Percentiles rank a stretch among this genome's conserved stretches.
These are phyloP conservation scores for Malachius bipustulatus DNA, from an alignment of 2,888 invertebrate genomes.

Conservation along the genomic window DNA sequence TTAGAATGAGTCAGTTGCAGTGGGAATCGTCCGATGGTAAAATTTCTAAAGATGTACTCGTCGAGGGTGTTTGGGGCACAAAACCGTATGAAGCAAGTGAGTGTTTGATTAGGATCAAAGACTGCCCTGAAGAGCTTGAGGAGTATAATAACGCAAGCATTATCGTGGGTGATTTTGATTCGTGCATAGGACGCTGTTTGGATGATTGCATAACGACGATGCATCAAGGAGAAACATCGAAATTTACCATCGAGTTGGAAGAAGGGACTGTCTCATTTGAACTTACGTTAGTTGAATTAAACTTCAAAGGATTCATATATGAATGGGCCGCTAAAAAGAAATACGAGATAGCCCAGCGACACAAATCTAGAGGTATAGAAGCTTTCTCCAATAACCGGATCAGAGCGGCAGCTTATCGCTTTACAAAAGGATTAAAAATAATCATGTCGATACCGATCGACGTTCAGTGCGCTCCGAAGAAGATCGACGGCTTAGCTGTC, in stretches of 20 bases:
- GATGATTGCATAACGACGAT: slow-evolving; percentile 40
- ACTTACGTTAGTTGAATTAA: background rate
- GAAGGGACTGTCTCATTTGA: background rate
- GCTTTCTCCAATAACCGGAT: slow-evolving; percentile 51
- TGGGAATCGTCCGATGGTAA: slow-evolving; percentile 8
- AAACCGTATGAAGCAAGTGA: slow-evolving; percentile 33
- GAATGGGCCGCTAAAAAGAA: slow-evolving; percentile 36
- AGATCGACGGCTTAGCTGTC: slow-evolving; percentile 39
- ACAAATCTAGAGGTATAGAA: slow-evolving; percentile 43
- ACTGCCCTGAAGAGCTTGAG: slow-evolving; percentile 19
- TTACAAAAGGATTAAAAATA: slow-evolving; percentile 61
- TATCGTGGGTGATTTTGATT: slow-evolving; percentile 36
- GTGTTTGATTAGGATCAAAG: slow-evolving; percentile 25
- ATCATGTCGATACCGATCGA: slow-evolving; percentile 50
- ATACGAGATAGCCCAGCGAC: slow-evolving; percentile 34
- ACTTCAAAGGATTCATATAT: slow-evolving; percentile 36
- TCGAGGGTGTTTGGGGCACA: slow-evolving; percentile 24
- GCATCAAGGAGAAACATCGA: slow-evolving; percentile 37
- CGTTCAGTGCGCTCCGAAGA: slow-evolving; percentile 36
- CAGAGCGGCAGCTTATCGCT: slow-evolving; percentile 59
- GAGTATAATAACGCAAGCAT: slow-evolving; percentile 21
- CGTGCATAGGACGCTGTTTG: slow-evolving; percentile 38
- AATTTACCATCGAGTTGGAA: slow-evolving; percentile 31
- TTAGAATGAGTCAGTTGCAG: slow-evolving; percentile 7
- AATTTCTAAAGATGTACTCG: slow-evolving; percentile 10